Percentiles rank a stretch among this genome's conserved stretches.
These are phyloP conservation scores for Catajapyx aquilonaris DNA, from an alignment of 1,140 invertebrate species.

Conservation along the genomic window DNA sequence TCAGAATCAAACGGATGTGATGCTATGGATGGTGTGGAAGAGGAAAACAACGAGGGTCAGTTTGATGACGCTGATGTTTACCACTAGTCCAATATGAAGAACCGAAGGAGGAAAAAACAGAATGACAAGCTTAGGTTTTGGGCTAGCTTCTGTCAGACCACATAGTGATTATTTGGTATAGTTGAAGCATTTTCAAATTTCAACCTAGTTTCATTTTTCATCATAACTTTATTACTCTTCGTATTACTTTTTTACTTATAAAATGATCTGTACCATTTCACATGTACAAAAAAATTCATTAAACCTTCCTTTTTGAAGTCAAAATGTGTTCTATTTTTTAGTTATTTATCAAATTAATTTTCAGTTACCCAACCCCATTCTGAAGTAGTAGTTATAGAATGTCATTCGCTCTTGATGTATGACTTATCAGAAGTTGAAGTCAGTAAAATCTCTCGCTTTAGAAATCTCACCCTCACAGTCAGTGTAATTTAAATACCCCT, in stretches of 20 bases:
- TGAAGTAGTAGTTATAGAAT: too few species aligned
- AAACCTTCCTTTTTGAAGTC: too few species aligned
- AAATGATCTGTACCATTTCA: too few species aligned
- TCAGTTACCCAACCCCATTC: too few species aligned
- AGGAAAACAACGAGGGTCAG: conserved; percentile 28
- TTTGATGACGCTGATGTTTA: conserved; percentile 36
- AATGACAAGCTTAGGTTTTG: conserved; percentile 2
- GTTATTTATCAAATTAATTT: too few species aligned
- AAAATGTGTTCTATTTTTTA: too few species aligned
- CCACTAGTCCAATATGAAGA: conserved; percentile 18
- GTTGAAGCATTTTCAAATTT: neutral
- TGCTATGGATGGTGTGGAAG: conserved; percentile 20
- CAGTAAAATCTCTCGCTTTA: too few species aligned
- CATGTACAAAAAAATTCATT: too few species aligned
- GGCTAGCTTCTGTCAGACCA: neutral
- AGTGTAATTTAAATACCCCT: too few species aligned
- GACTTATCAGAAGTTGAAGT: too few species aligned
- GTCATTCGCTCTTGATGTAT: too few species aligned
- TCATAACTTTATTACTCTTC: neutral
- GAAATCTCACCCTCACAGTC: too few species aligned
- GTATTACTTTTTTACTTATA: neutral
- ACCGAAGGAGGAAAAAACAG: conserved; percentile 1
- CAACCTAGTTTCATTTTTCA: neutral
- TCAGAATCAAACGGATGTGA: conserved; percentile 15
- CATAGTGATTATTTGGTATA: neutral